Base-by-base conservation (phyloP, 1,140 invertebrate genomes). In the Maconellicoccus hirsutus region DNA sequence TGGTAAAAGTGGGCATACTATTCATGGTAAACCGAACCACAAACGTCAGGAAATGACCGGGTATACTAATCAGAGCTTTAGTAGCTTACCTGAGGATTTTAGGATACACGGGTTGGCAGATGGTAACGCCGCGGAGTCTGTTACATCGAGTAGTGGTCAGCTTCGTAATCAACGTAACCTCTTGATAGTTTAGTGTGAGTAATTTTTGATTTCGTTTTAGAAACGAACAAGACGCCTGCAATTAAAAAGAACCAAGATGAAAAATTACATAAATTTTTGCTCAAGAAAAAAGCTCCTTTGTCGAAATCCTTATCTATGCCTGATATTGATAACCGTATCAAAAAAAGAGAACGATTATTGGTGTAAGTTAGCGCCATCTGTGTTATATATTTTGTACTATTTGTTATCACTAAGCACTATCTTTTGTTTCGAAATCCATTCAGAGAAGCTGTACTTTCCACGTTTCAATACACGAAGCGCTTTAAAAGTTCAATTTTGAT, bases 221-320 rank as follows among this genome's bases (percentile, higher is more conserved):
- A 52, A 3, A 52, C n/a, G 16, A 52, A 52, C 42, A 52, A 52
- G n/a, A 52, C 29, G 21, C 59, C 59, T 59, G 70, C 72, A 2
- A 61, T 72, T 19, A 73, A 74, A 33, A 74, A 74, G 71, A 27
- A 70, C 25, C 74, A 72, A 21, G 80, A 82, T 61, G 80, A 79
- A 70, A 80, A 74, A 75, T 77, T 83, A 2, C 79, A 81, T 8
- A 79, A 82, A 61, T 75, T 85, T 16, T 75, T 84, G 21, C 77
- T 82, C 33, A 76, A 73, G 10, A 76, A 75, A 8, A 83, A 79
- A 71, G 85, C 84, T 76, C 85, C 87, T 0, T 77, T 92, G 25
- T 87, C 89, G 75, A 92, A 91, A 78, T 90, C 89, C 1, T 79
- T 86, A 38, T 92, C 91, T 0, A 86, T 93, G 84, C 90, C 91